A percentile compares a stretch with the other conserved stretches of the same genome.
These are phyloP conservation scores for Drosophila crucigera DNA, from an alignment of 2,888 invertebrate genomes.

Conservation along the genomic window DNA sequence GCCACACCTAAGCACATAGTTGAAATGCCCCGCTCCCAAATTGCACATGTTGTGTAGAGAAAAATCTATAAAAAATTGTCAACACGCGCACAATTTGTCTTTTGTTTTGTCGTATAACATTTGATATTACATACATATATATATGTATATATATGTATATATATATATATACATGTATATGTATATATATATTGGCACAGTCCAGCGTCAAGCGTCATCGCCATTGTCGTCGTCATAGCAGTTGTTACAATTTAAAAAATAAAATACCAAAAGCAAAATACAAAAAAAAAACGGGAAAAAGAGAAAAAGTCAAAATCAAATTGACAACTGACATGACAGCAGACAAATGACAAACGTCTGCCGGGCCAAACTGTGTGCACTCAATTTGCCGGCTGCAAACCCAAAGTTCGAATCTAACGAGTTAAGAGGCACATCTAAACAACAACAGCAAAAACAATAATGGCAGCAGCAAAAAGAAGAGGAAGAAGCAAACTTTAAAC, in stretches of 20 bases:
- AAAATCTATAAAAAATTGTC: conserved; percentile 69
- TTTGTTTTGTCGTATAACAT: conserved; percentile 56
- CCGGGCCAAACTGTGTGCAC: conserved; percentile 53
- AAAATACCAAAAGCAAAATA: conserved; percentile 19
- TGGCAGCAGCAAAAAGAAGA: not conserved
- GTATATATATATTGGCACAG: conserved; percentile 25
- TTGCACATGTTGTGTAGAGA: conserved; percentile 13
- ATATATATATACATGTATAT: conserved; percentile 5
- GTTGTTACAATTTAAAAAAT: conserved; percentile 68
- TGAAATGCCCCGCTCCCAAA: conserved; percentile 21
- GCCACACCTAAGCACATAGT: not conserved
- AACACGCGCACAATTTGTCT: conserved; percentile 65
- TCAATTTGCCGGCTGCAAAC: conserved; percentile 63
- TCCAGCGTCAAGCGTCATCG: conserved; percentile 17
- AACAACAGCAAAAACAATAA: conserved; percentile 4
- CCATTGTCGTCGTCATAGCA: conserved; percentile 51
- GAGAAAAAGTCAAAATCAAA: conserved; percentile 73
- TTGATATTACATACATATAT: conserved; percentile 37
- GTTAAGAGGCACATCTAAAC: conserved; percentile 51
- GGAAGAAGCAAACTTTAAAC: not conserved
- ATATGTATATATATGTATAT: conserved; percentile 4
- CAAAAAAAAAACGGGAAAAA: conserved; percentile 21
- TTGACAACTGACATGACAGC: conserved; percentile 81
- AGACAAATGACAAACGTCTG: conserved; percentile 81
- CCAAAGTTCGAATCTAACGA: conserved; percentile 46